phyloP scores from a whole-genome alignment of 1,140 invertebrate genomes.

The Conus ventricosus region DNA sequence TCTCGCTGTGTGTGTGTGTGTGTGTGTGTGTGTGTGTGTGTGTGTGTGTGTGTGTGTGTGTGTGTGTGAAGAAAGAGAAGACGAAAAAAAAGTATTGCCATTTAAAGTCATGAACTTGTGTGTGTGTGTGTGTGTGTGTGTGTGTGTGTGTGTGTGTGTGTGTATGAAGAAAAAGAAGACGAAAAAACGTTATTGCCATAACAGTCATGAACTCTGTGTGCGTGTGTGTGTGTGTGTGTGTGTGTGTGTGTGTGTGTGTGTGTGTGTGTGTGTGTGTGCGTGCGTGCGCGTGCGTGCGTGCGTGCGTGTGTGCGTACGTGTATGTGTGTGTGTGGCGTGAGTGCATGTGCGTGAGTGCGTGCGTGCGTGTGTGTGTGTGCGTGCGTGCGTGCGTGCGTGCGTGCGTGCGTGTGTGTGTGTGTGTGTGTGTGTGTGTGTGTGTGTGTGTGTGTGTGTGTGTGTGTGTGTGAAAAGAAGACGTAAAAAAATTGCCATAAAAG shows the following conservation, averaged over 20 bases:
- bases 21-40: no score
- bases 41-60: neutral
- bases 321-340: constrained; percentile 12
- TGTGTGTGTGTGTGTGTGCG: no score
- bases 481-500: neutral
- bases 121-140: neutral
- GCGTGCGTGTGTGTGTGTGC: constrained; percentile 1
- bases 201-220: neutral
- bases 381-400: neutral
- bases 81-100: neutral
- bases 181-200: neutral
- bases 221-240: neutral
- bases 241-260: neutral
- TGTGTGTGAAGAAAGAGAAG: neutral
- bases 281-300: no score
- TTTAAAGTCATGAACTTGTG: neutral
- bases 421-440: neutral
- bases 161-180: neutral
- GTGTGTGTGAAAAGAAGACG: neutral
- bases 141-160: neutral
- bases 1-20: no score
- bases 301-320: neutral
- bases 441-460: neutral
- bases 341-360: neutral
- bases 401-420: constrained; percentile 1